Evolutionary conservation across 1,140 invertebrate genomes (phyloP), one percentile per base, ranked within the genome.

Genomic region (Drosophila prosaltans): DNA sequence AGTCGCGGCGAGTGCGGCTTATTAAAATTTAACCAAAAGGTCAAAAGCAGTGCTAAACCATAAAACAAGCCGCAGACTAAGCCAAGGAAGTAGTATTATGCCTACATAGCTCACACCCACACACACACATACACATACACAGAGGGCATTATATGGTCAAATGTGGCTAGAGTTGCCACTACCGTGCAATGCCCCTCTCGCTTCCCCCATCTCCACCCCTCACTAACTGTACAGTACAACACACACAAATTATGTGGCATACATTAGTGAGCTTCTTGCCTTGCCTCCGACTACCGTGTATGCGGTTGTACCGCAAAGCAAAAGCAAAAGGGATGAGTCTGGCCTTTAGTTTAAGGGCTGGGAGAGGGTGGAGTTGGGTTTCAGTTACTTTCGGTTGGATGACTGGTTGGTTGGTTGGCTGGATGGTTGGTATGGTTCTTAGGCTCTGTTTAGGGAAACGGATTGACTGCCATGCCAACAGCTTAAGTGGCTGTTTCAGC

Each of bases 11-110:
- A 45, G 45, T 70, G 62, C 54, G 69, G 65, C 73, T 89, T 81
- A 89, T 89, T 89, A 89, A 84, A 89, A 77, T 76, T 80, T 89
- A 71, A 90, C 78, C 78, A 21, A 89, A 89, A 89, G 85, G 84
- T 89, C 85, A 89, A 84, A 84, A 84, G 81, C 78, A 84, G 80
- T 89, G 85, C 69, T 71, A 89, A 89, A 81, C 84, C 85, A 89
- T 90, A 90, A 84, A 90, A 89, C 84, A 89, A 90, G 80, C 84
- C 84, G 72, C 85, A 84, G 81, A 82, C 84, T 88, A 84, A 74
- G 71, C 74, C 69, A 40, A 58, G 36, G 69, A 40, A 51, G 45
- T 24, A 26, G 8, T 51, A 45, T 24, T 51, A 45, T 24, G 54
- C 60, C 62, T 65, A 43, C 65, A 80, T 40, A 64, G 69, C 51